Conservation (phyloP, 2,797 vertebrate genomes). For the Acanthornis magna region DNA sequence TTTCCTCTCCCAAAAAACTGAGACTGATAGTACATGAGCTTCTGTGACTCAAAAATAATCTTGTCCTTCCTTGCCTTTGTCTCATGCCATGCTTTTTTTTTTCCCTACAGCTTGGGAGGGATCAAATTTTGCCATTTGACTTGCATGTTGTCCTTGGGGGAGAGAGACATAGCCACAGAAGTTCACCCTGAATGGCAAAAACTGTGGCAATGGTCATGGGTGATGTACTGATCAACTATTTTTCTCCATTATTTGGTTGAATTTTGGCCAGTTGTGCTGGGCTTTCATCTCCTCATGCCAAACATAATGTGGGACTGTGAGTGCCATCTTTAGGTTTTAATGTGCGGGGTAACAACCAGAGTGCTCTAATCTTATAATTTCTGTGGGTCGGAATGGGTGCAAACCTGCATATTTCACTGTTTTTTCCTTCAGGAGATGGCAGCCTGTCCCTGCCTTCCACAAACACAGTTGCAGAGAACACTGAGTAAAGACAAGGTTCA, state of each 20-base stretch:
- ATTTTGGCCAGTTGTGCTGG: neutral
- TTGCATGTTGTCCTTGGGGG: neutral
- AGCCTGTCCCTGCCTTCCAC: neutral
- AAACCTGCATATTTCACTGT: neutral
- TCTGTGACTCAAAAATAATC: neutral
- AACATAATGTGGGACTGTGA: neutral
- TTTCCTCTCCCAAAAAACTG: neutral
- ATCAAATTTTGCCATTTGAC: neutral
- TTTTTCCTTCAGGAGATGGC: neutral
- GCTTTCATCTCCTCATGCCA: neutral
- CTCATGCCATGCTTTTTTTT: neutral
- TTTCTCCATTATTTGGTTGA: neutral
- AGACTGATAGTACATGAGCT: neutral
- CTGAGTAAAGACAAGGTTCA: neutral
- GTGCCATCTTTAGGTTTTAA: neutral
- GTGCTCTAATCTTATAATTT: neutral
- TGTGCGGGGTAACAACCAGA: accelerated
- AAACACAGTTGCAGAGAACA: neutral
- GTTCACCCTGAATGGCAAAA: neutral
- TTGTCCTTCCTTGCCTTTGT: neutral
- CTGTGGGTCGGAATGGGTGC: neutral
- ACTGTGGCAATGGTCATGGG: neutral
- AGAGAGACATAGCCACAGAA: neutral
- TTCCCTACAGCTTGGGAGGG: neutral
- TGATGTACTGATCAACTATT: neutral